These are phyloP conservation scores for Himalopsyche japonica DNA, from an alignment of 2,888 invertebrate genomes.

Conservation along the genomic window DNA sequence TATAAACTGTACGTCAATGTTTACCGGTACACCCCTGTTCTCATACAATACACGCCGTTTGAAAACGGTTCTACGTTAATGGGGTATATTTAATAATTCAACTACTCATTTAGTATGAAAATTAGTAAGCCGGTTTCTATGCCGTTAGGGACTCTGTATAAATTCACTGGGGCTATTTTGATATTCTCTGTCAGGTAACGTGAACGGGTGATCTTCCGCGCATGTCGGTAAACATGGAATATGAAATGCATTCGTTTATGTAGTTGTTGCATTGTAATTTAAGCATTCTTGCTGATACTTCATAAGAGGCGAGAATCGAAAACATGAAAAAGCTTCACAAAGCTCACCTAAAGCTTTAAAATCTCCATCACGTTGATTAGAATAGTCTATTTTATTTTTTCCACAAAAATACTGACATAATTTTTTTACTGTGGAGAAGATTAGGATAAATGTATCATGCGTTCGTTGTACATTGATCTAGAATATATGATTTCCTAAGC, in stretches of 20 bases:
- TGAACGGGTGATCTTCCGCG: neutral
- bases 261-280: neutral
- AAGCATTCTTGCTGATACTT: too few species aligned
- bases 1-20: slow-evolving; percentile 10
- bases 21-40: slow-evolving; percentile 5
- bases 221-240: neutral
- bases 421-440: too few species aligned
- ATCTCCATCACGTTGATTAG: too few species aligned
- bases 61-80: slow-evolving; percentile 26
- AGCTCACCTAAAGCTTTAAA: too few species aligned
- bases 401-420: too few species aligned
- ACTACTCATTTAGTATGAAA: slow-evolving; percentile 31
- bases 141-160: slow-evolving; percentile 10
- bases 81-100: slow-evolving; percentile 31
- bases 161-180: slow-evolving; percentile 13
- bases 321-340: too few species aligned
- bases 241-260: neutral
- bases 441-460: too few species aligned
- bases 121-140: slow-evolving; percentile 22
- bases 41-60: slow-evolving; percentile 9
- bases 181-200: slow-evolving; percentile 8
- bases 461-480: too few species aligned
- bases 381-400: too few species aligned
- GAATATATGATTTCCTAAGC: too few species aligned
- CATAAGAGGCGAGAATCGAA: too few species aligned